Evolutionary conservation across 2,797 vertebrate species (phyloP).

Genomic region (Platalea minor): DNA sequence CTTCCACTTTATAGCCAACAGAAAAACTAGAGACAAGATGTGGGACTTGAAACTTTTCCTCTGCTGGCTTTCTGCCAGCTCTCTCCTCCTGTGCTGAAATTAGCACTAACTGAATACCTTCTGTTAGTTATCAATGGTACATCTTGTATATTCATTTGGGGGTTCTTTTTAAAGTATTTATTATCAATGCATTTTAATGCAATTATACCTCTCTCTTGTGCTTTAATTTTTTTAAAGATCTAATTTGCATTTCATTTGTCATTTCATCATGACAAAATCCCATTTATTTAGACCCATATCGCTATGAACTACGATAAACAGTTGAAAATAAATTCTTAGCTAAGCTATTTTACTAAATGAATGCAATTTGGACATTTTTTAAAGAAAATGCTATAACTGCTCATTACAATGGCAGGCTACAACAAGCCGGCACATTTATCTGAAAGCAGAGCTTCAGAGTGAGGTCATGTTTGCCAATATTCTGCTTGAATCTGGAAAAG

Average conservation of each 20-base stretch:
- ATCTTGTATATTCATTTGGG: background rate
- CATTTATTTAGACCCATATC: background rate
- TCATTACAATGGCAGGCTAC: background rate
- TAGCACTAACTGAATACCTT: conserved; percentile 3
- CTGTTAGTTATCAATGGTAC: background rate
- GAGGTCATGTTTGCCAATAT: background rate
- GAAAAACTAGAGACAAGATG: background rate
- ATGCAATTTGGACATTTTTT: background rate
- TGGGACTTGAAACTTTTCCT: background rate
- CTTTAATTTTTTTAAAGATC: background rate
- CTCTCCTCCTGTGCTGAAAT: conserved; percentile 24
- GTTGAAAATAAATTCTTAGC: background rate
- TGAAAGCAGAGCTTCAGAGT: background rate
- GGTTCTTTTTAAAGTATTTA: background rate
- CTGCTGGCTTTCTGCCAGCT: background rate
- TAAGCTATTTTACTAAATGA: background rate
- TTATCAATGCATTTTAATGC: background rate
- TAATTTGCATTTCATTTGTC: background rate
- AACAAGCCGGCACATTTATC: background rate
- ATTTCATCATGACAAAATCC: background rate
- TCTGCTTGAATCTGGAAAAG: background rate
- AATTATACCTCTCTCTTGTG: background rate
- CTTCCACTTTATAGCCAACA: background rate
- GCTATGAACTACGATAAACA: background rate
- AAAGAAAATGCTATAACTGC: background rate